These are phyloP conservation scores for Nysson spinosus DNA, from an alignment of 2,888 invertebrate genomes.

Conservation along the genomic window DNA sequence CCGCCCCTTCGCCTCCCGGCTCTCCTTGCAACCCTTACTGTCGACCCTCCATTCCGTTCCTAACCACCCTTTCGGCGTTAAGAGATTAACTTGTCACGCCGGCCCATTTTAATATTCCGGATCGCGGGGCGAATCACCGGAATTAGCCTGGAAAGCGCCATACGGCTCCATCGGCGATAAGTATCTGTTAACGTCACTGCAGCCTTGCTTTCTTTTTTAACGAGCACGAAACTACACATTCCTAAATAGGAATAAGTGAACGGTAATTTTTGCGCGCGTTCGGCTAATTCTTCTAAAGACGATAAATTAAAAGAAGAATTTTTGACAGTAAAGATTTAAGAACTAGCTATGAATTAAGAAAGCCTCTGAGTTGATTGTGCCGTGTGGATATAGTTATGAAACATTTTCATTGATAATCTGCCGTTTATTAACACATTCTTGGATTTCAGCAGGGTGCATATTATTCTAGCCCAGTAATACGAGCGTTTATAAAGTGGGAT, in stretches of 20 bases:
- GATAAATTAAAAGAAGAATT: no score
- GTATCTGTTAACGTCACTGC: conserved; percentile 56
- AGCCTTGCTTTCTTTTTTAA: conserved; percentile 6
- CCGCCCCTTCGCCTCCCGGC: conserved; percentile 33
- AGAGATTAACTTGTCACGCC: conserved; percentile 70
- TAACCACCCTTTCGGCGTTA: conserved; percentile 60
- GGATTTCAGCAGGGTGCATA: background rate
- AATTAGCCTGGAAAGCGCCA: conserved; percentile 54
- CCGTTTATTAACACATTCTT: background rate
- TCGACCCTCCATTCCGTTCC: conserved; percentile 39
- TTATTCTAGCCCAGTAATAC: conserved; percentile 1
- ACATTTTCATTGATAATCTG: background rate
- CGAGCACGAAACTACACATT: conserved; percentile 4
- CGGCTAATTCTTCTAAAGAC: background rate
- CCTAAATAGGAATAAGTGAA: conserved; percentile 33
- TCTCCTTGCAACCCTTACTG: conserved; percentile 50
- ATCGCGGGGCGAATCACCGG: conserved; percentile 56
- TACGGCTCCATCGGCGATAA: conserved; percentile 51
- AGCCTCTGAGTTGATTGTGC: no score
- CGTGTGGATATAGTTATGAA: no score
- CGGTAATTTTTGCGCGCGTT: background rate
- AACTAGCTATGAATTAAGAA: no score
- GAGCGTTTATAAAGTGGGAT: conserved; percentile 20
- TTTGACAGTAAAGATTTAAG: no score
- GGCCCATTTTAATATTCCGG: conserved; percentile 66